Evolutionary conservation across 2,888 invertebrate genomes (phyloP).

Genomic region (Leptopterna dolabrata): DNA sequence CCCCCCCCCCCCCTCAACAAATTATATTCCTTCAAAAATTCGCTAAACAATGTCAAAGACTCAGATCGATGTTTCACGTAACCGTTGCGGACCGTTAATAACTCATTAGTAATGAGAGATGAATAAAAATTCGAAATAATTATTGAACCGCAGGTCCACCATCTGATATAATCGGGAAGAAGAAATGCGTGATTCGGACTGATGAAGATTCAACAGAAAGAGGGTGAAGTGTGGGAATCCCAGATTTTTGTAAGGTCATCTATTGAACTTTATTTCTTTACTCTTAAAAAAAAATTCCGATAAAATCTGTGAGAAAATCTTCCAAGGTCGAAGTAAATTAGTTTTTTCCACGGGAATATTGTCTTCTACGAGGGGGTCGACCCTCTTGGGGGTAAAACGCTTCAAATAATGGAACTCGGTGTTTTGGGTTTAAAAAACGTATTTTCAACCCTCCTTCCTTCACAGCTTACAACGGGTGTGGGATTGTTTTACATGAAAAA

Average conservation of each 20-base stretch:
- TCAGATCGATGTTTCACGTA: too few species aligned
- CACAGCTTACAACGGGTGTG: too few species aligned
- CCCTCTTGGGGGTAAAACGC: background rate
- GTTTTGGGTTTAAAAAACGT: slow-evolving; percentile 25
- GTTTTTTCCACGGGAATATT: background rate
- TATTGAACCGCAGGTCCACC: too few species aligned
- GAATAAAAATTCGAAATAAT: too few species aligned
- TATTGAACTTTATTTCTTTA: background rate
- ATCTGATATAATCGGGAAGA: too few species aligned
- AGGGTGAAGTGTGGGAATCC: background rate
- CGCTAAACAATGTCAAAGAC: too few species aligned
- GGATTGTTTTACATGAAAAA: background rate
- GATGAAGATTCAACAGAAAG: background rate
- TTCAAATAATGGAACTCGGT: background rate
- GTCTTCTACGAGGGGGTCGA: background rate
- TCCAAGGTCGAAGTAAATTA: background rate
- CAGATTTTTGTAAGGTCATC: background rate
- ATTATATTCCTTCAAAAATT: too few species aligned
- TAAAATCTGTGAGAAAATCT: slow-evolving; percentile 1
- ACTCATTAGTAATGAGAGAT: too few species aligned
- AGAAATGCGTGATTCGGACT: too few species aligned
- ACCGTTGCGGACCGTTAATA: too few species aligned
- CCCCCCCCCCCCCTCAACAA: too few species aligned
- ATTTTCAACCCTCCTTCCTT: background rate
- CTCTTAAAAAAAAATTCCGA: background rate